Percentiles rank a stretch among this genome's conserved stretches.
Evolutionary conservation across 2,888 invertebrate species (phyloP).

Genomic region (Stenodema calcarata): DNA sequence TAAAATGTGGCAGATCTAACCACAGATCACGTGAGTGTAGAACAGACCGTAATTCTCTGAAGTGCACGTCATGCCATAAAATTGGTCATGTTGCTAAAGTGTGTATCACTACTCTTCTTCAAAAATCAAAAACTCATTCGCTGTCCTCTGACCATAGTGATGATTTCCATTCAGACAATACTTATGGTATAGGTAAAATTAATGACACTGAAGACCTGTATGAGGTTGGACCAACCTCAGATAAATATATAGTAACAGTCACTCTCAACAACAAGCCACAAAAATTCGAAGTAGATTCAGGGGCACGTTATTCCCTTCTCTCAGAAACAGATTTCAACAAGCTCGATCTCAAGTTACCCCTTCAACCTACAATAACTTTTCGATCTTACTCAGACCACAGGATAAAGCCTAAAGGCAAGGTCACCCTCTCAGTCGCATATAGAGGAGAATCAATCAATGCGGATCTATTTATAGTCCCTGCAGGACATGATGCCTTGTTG

Average conservation of each 20-base stretch:
- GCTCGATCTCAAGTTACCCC: conserved; percentile 29
- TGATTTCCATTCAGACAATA: background rate
- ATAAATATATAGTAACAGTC: conserved; percentile 45
- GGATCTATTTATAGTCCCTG: conserved; percentile 41
- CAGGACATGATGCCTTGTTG: conserved; percentile 38
- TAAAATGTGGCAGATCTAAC: conserved; percentile 20
- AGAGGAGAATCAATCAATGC: conserved; percentile 15
- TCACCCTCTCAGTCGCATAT: conserved; percentile 30
- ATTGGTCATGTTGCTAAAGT: conserved; percentile 31
- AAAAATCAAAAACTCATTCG: conserved; percentile 11
- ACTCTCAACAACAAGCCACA: conserved; percentile 37
- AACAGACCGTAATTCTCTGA: conserved; percentile 1
- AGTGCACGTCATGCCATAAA: conserved; percentile 26
- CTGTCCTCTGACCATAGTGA: background rate
- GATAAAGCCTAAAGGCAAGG: conserved; percentile 32
- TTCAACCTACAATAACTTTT: conserved; percentile 28
- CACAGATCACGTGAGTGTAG: conserved; percentile 21
- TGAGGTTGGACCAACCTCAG: conserved; percentile 33
- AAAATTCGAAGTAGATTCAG: conserved; percentile 44
- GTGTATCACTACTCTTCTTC: conserved; percentile 25
- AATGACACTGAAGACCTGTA: conserved; percentile 13
- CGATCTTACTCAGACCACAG: conserved; percentile 36
- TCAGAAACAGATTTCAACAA: conserved; percentile 39
- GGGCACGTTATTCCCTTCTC: conserved; percentile 25
- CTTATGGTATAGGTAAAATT: background rate